Evolutionary conservation across 2,888 invertebrate species (phyloP).

Genomic region (Clanis bilineata): DNA sequence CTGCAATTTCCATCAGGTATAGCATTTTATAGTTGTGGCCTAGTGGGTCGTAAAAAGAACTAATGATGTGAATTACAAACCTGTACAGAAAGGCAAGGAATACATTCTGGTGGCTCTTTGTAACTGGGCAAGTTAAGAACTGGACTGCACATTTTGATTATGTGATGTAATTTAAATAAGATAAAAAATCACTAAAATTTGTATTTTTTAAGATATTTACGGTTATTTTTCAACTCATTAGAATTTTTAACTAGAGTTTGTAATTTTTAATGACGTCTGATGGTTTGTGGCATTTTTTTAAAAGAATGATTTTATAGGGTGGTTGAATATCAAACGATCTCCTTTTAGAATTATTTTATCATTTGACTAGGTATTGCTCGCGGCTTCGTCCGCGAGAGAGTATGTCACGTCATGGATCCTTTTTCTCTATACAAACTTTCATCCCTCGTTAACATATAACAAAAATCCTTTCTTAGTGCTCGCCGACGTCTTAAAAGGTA

Average conservation of each 20-base stretch:
- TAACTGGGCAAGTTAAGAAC: slow-evolving; percentile 49
- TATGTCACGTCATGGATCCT: too few relatives aligned
- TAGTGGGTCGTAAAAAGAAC: too few relatives aligned
- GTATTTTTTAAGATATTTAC: background rate
- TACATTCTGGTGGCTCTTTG: slow-evolving; percentile 56
- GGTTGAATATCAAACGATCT: background rate
- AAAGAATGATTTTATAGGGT: background rate
- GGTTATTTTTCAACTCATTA: background rate
- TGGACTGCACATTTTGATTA: slow-evolving; percentile 56
- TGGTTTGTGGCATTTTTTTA: background rate
- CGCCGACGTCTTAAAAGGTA: too few relatives aligned
- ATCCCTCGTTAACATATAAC: too few relatives aligned
- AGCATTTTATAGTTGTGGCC: too few relatives aligned
- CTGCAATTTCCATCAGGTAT: too few relatives aligned
- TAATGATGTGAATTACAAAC: slow-evolving; percentile 36
- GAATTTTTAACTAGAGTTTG: background rate
- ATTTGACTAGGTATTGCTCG: too few relatives aligned
- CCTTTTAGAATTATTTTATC: too few relatives aligned
- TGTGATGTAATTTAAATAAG: slow-evolving; percentile 18
- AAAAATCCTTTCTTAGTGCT: too few relatives aligned
- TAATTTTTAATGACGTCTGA: background rate
- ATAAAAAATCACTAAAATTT: background rate
- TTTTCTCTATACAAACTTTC: too few relatives aligned
- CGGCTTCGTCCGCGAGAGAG: too few relatives aligned
- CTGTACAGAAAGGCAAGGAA: slow-evolving; percentile 55